Evolutionary conservation across 2,888 invertebrate genomes (phyloP).

Genomic region (Cryptus viduatorius): DNA sequence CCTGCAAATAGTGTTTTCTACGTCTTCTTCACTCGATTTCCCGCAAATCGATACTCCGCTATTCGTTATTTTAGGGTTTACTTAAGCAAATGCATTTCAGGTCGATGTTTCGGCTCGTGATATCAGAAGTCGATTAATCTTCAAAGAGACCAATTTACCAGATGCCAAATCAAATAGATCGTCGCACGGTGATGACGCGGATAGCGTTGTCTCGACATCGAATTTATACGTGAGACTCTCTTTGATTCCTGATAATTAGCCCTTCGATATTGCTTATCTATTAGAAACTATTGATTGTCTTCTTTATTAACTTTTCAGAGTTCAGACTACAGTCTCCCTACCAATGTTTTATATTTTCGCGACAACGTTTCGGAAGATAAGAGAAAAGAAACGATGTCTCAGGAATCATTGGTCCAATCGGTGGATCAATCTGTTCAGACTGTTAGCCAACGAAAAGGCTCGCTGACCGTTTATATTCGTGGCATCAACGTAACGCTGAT

Average conservation of each 20-base stretch:
- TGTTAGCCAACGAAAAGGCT: conserved; percentile 28
- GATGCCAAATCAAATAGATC: conserved; percentile 14
- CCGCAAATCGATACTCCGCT: background rate
- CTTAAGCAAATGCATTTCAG: conserved; percentile 79
- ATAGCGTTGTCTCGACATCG: background rate
- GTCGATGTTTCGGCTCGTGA: conserved; percentile 93
- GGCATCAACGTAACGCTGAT: conserved; percentile 85
- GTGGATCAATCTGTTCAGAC: background rate
- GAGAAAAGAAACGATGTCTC: background rate
- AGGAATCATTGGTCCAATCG: conserved; percentile 9
- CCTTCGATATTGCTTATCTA: background rate
- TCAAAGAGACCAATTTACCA: conserved; percentile 69
- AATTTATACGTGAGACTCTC: background rate
- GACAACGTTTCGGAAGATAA: background rate
- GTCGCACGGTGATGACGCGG: conserved; percentile 10
- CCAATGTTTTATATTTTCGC: background rate
- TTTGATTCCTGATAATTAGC: background rate
- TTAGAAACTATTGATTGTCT: background rate
- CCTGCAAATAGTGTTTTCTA: no score
- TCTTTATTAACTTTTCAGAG: background rate
- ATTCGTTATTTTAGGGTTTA: background rate
- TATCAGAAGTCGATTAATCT: conserved; percentile 89
- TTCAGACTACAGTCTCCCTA: background rate
- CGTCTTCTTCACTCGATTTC: no score
- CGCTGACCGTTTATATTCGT: conserved; percentile 84